phyloP scores from a whole-genome alignment of 2,888 invertebrate genomes.

The Cybosia mesomella region DNA sequence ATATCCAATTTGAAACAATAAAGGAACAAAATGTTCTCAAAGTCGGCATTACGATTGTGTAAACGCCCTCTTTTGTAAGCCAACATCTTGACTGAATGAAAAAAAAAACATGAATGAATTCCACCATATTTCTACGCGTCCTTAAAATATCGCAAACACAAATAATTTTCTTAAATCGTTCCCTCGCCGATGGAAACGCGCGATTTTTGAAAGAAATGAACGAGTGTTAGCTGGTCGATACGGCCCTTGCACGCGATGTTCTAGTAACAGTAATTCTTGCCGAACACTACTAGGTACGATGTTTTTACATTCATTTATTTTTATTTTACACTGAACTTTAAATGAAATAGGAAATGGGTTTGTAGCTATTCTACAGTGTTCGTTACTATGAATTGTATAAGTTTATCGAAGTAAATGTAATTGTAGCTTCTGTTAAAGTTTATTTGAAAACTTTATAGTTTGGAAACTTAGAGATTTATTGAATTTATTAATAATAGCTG shows the following conservation, averaged over 20 bases:
- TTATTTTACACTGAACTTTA: constrained; percentile 47
- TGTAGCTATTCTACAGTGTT: constrained; percentile 3
- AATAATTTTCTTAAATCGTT: constrained; percentile 35
- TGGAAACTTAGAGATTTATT: neutral
- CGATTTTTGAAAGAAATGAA: constrained; percentile 50
- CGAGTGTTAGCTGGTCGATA: constrained; percentile 56
- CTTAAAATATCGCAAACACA: constrained; percentile 17
- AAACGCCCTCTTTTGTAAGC: constrained; percentile 13
- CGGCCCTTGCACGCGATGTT: constrained; percentile 55
- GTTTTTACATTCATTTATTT: constrained; percentile 50
- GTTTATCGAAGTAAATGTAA: neutral
- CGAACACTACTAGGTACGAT: constrained; percentile 54
- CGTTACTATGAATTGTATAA: neutral
- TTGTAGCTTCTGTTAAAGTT: neutral
- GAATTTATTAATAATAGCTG: neutral
- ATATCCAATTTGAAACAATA: neutral
- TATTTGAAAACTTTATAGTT: too few relatives aligned
- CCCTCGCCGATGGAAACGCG: constrained; percentile 35
- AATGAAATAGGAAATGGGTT: constrained; percentile 19
- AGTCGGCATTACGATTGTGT: neutral
- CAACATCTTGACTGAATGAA: constrained; percentile 19
- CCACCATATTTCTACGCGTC: constrained; percentile 17
- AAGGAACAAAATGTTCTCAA: neutral
- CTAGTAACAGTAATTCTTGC: constrained; percentile 62
- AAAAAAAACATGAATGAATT: constrained; percentile 23